Conservation (phyloP, 2,888 invertebrate species). For the Diaprepes abbreviatus region DNA sequence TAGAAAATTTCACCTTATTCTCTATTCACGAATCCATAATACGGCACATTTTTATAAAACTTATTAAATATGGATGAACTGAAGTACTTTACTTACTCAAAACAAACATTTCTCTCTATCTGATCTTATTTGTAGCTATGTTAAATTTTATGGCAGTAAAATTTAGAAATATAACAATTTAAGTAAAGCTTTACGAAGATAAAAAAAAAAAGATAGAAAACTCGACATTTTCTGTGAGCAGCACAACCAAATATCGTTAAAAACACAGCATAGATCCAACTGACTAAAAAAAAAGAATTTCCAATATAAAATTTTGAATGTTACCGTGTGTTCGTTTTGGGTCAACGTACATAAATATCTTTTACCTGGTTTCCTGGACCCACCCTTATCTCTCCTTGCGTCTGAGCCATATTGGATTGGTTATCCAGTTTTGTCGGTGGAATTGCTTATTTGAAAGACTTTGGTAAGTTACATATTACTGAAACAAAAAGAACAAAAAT, state of each 20-base stretch:
- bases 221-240: conserved; percentile 27
- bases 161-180: too few species aligned
- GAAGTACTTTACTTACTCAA: too few species aligned
- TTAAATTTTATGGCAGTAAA: too few species aligned
- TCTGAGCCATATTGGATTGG: conserved; percentile 69
- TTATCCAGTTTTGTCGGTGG: not conserved
- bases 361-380: conserved; percentile 83
- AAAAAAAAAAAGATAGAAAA: too few species aligned
- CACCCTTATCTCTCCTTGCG: conserved; percentile 84
- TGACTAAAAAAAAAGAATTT: conserved; percentile 30
- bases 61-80: too few species aligned
- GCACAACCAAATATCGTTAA: conserved; percentile 9
- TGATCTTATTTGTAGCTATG: too few species aligned
- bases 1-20: too few species aligned
- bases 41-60: too few species aligned
- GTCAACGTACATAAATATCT: conserved; percentile 75
- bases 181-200: too few species aligned
- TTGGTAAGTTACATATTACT: conserved; percentile 50
- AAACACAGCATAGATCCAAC: conserved; percentile 24
- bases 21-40: too few species aligned
- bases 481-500: conserved; percentile 47
- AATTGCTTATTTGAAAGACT: conserved; percentile 20
- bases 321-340: conserved; percentile 69
- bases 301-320: conserved; percentile 57
- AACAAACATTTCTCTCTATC: too few species aligned